phyloP scores from a whole-genome alignment of 2,888 invertebrate species.

The Neoitamus cyanurus region DNA sequence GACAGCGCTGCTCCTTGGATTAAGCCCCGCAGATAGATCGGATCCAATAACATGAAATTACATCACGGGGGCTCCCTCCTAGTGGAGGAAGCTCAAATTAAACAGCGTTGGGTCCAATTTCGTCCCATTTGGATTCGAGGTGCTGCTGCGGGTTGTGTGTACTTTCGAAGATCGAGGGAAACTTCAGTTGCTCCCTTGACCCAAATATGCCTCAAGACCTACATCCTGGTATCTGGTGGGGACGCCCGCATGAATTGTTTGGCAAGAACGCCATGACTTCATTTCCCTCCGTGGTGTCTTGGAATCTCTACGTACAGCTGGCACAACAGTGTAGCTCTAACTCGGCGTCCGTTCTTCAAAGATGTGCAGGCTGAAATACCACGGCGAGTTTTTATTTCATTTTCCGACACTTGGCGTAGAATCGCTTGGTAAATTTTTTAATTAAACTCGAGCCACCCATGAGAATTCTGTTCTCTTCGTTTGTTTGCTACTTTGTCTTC shows the following conservation, averaged over 20 bases:
- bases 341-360: not conserved
- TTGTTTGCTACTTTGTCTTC: not conserved
- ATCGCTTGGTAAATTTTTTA: not conserved
- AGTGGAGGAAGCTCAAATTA: not conserved
- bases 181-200: not conserved
- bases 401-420: not conserved
- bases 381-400: not conserved
- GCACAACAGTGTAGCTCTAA: not conserved
- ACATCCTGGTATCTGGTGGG: not conserved
- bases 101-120: slow-evolving; percentile 12
- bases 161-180: not conserved
- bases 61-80: not conserved
- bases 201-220: not conserved
- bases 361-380: not conserved
- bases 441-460: not conserved
- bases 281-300: not conserved
- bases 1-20: not conserved
- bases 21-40: slow-evolving; percentile 4
- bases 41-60: slow-evolving; percentile 25
- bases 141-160: not conserved
- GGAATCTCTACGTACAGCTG: not conserved
- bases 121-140: not conserved
- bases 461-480: not conserved
- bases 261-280: not conserved
- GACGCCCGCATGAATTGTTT: not conserved